phyloP scores from a whole-genome alignment of 2,888 invertebrate species.

The Macrosoma leucophasiata region DNA sequence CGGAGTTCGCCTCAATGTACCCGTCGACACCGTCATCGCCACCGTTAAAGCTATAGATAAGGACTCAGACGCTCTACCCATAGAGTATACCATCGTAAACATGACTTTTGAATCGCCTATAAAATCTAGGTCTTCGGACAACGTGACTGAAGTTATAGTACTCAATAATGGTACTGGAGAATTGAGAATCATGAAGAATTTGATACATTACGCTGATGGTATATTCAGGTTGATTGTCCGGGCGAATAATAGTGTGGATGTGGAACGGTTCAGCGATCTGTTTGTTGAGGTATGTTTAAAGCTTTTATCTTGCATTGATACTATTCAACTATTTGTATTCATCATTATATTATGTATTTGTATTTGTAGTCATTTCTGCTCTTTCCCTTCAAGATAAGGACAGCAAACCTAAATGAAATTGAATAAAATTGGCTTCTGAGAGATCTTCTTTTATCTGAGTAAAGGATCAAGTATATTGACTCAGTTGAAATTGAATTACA shows the following conservation, averaged over 20 bases:
- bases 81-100: conserved; percentile 78
- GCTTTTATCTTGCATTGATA: no score
- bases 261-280: conserved; percentile 70
- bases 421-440: no score
- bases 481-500: no score
- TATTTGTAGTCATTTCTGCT: no score
- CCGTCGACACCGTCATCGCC: conserved; percentile 81
- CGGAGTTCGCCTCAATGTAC: conserved; percentile 84
- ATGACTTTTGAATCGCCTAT: conserved; percentile 74
- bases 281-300: conserved; percentile 63
- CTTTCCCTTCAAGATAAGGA: no score
- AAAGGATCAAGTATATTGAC: no score
- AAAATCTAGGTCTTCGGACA: conserved; percentile 53
- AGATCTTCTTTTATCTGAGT: no score
- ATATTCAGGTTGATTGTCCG: conserved; percentile 77
- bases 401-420: no score
- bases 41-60: conserved; percentile 80
- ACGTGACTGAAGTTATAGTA: conserved; percentile 73
- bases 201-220: conserved; percentile 80
- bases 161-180: conserved; percentile 83
- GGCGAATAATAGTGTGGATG: conserved; percentile 77
- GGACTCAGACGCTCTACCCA: conserved; percentile 80
- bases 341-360: no score
- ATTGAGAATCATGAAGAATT: conserved; percentile 79
- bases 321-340: no score